These are phyloP conservation scores for Galerucella nymphaeae DNA, from an alignment of 2,888 invertebrate species.

Conservation along the genomic window DNA sequence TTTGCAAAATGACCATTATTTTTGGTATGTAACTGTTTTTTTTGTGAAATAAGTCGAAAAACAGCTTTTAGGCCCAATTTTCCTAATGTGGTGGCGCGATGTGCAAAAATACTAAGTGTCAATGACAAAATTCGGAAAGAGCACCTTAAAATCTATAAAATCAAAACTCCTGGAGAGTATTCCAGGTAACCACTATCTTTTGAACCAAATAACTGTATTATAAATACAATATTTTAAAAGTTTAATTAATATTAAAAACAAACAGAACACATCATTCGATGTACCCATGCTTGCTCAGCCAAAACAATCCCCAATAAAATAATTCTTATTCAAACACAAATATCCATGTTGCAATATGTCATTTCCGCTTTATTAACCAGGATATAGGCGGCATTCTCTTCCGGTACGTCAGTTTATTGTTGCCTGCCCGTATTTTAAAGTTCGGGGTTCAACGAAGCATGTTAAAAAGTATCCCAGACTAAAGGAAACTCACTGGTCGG, in stretches of 20 bases:
- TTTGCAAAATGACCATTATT: no score
- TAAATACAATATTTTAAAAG: no score
- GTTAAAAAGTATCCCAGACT: slow-evolving; percentile 19
- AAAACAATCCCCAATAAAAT: slow-evolving; percentile 40
- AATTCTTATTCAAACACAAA: slow-evolving; percentile 47
- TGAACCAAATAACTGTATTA: no score
- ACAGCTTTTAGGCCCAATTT: no score
- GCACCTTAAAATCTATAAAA: no score
- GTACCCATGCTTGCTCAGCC: slow-evolving; percentile 36
- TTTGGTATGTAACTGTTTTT: no score
- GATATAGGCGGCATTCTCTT: slow-evolving; percentile 62
- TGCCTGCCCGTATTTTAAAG: slow-evolving; percentile 39
- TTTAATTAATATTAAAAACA: background rate
- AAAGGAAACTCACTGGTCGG: slow-evolving; percentile 21
- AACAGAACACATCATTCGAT: slow-evolving; percentile 24
- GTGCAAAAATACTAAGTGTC: no score
- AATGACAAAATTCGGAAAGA: no score
- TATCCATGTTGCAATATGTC: slow-evolving; percentile 58
- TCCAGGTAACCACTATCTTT: no score
- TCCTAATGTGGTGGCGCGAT: no score
- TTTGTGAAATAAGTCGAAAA: no score
- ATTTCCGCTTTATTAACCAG: slow-evolving; percentile 64
- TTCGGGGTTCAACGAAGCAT: slow-evolving; percentile 35
- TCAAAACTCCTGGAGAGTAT: no score
- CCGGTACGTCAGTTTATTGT: slow-evolving; percentile 55